Evolutionary conservation across 1,140 invertebrate species (phyloP).

Genomic region (Leptinotarsa undecemlineata): DNA sequence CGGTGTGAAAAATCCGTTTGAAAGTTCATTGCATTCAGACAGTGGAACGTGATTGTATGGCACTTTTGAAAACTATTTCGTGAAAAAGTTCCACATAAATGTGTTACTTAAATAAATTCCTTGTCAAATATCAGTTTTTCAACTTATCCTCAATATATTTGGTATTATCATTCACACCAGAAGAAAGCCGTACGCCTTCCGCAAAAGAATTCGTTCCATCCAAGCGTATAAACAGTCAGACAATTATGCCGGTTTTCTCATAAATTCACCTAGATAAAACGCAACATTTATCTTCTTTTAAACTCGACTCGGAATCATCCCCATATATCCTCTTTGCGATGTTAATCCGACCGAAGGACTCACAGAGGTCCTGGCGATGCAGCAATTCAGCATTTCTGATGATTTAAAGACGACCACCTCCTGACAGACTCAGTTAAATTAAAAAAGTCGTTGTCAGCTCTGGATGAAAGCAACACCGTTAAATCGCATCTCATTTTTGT

Average conservation of each 20-base stretch:
- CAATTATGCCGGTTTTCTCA: constrained; percentile 38
- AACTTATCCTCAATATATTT: too few species aligned
- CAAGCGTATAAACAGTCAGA: constrained; percentile 24
- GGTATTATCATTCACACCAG: too few species aligned
- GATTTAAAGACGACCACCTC: constrained; percentile 39
- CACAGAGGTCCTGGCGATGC: constrained; percentile 23
- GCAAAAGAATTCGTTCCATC: constrained; percentile 19
- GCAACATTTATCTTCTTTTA: constrained; percentile 46
- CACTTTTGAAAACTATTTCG: too few species aligned
- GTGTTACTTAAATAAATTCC: too few species aligned
- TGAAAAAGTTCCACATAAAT: too few species aligned
- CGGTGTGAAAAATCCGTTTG: too few species aligned
- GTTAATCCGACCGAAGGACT: constrained; percentile 37
- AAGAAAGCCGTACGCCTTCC: neutral
- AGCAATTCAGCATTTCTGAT: constrained; percentile 43
- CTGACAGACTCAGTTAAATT: constrained; percentile 1
- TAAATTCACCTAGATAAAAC: constrained; percentile 45
- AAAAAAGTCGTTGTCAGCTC: constrained; percentile 16
- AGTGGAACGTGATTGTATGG: too few species aligned
- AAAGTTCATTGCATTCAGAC: too few species aligned
- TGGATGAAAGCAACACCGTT: constrained; percentile 10
- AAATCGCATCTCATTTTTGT: constrained; percentile 19
- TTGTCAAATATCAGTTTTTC: too few species aligned
- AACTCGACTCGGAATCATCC: constrained; percentile 36
- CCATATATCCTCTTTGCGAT: constrained; percentile 39